Base-by-base conservation (phyloP, 2,888 invertebrate genomes). In the Sinohyriopsis cumingii region DNA sequence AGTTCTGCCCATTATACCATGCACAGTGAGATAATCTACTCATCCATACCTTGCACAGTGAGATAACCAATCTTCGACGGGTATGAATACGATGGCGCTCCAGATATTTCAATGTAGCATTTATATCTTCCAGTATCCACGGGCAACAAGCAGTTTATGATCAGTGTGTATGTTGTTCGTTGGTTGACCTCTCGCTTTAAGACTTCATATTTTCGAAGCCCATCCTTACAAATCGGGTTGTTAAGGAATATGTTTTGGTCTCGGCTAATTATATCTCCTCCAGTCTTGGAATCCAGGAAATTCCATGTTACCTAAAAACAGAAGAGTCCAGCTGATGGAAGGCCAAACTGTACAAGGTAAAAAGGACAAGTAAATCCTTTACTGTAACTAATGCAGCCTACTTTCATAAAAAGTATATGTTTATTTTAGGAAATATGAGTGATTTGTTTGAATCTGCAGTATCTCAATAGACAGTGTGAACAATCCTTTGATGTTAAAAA, bases 91-190 rank as follows among this genome's bases (percentile, higher is more conserved):
- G 77, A 68, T 9, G 68, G 28, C 1, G 68, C 69, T 5, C 83
- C 84, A 7, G 68, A 67, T 19, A 88, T 80, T 20, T 78, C 73
- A 4, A 89, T 82, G 24, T 77, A 74, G 68, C 89, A 89, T 45
- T 76, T 75, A 74, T 88, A 89, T 1, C 33, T 74, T 5, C 88
- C 88, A 20, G 85, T 82, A 67, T 89, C 87, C 28, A 80, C 82
- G 59, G 84, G 74, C 22, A 76, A 75, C 33, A 89, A 77, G 22
- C 84, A 81, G 15, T 86, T 81, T 19, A 89, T 76, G n/a, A 85
- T 77, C 67, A 89, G 73, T 73, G 80, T 85, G 76, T 84, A 88
- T 4, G 83, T 86, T 9, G 74, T 65, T 20, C 82, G 73, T n/a
- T 82, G 75, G 59, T 78, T 80, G 3, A 72, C 61, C 19, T 28